phyloP scores from a whole-genome alignment of 2,113 vertebrate species.

The Mixornis gularis region DNA sequence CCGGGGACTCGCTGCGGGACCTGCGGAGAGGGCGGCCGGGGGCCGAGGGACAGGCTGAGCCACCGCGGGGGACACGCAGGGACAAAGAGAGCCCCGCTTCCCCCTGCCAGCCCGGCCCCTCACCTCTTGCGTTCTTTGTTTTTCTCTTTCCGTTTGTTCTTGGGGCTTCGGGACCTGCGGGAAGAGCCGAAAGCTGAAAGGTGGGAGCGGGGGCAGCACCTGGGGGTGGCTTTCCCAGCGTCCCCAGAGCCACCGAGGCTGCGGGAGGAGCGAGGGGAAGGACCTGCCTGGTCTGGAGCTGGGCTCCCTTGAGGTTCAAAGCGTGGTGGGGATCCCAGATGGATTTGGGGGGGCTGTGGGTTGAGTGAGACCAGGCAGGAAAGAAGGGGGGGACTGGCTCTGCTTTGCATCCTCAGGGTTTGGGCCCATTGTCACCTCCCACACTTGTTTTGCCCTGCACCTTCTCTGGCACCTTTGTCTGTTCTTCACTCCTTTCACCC shows the following conservation, averaged over 20 bases:
- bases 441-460: rapidly evolving
- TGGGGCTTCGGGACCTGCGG: conserved; percentile 87
- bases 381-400: background rate
- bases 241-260: background rate
- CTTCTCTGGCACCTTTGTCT: background rate
- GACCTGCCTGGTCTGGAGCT: background rate
- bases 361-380: background rate
- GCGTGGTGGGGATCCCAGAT: rapidly evolving
- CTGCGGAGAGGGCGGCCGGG: conserved; percentile 54
- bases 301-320: background rate
- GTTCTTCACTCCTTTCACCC: background rate
- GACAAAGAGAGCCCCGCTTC: rapidly evolving
- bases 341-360: background rate
- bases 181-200: conserved; percentile 17
- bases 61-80: rapidly evolving
- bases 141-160: conserved; percentile 95
- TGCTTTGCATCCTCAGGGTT: background rate
- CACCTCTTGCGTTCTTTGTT: conserved; percentile 94
- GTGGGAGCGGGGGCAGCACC: rapidly evolving
- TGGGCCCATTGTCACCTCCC: rapidly evolving
- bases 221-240: background rate
- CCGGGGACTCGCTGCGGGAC: conserved; percentile 82
- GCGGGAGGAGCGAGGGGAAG: background rate
- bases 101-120: background rate
- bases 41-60: background rate